A percentile compares a stretch with the other conserved stretches of the same genome.
phyloP scores from a whole-genome alignment of 2,113 vertebrate species.

The Delphinus delphis region DNA sequence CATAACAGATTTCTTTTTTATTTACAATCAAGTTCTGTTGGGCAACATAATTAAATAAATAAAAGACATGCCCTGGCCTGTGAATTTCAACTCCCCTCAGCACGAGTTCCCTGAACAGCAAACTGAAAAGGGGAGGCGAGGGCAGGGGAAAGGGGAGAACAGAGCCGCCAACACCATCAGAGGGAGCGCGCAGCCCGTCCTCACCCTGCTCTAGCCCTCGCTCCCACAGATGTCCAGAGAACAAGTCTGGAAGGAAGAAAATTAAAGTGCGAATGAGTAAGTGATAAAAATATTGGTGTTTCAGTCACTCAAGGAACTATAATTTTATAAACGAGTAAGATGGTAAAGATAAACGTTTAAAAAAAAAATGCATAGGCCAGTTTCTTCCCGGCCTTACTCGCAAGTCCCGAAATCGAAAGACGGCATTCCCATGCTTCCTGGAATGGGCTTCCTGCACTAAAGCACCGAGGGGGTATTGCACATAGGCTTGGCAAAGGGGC shows the following conservation, averaged over 20 bases:
- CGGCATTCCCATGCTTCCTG: not conserved
- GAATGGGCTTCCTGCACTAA: not conserved
- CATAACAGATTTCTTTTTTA: constrained; percentile 83
- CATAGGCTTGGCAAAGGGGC: constrained; percentile 26
- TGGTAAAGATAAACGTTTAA: not conserved
- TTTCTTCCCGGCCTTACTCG: not conserved
- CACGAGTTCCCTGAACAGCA: constrained; percentile 57
- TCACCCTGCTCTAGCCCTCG: not conserved
- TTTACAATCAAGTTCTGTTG: constrained; percentile 66
- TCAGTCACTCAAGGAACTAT: constrained; percentile 57
- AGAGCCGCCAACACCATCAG: too few relatives aligned
- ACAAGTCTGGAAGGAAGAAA: constrained; percentile 69
- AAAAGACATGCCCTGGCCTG: constrained; percentile 79
- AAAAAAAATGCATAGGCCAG: not conserved
- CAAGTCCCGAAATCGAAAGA: not conserved
- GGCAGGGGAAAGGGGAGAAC: not conserved
- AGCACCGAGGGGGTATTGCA: constrained; percentile 62
- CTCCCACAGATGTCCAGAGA: constrained; percentile 53
- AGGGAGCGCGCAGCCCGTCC: not conserved
- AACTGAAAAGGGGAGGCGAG: not conserved
- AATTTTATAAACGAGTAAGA: not conserved
- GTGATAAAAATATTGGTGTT: constrained; percentile 74
- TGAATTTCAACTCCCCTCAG: constrained; percentile 57
- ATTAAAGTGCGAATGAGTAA: constrained; percentile 89
- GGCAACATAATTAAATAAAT: constrained; percentile 87